Base-by-base conservation (phyloP, 2,113 vertebrate species). In the Copsychus sechellarum region DNA sequence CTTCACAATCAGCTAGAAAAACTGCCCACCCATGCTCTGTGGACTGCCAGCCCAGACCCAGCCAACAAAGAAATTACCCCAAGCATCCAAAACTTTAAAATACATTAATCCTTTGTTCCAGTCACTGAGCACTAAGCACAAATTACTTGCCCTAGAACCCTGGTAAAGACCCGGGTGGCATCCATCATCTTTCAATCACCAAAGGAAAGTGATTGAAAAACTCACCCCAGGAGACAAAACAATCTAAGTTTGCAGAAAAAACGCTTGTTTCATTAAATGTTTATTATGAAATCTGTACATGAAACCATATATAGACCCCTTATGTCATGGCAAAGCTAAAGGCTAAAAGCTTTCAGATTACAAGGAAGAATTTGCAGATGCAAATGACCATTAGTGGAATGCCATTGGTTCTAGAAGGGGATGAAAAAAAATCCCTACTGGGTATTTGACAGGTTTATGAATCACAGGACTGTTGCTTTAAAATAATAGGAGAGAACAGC, bases 131-230 rank as follows among this genome's bases (percentile, higher is more conserved):
- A 56, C 73, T 71, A 91, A 79, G 77, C 48, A 79, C 42, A 95
- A 82, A 89, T 93, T 67, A 48, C 54, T 93, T 85, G 78, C 67
- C 66, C 38, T 72, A 36, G 54, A 61, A 82, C 51, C 34, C 66
- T 93, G 84, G 45, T 85, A 79, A 84, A 78, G 89, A 77, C 64
- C 29, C 64, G 74, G n/a, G 66, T 81, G 71, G 38, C 54, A 91
- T 85, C 74, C 70, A 80, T 85, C 71, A 90, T 85, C 81, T 92
- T 85, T 91, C 78, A 92, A 14, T 85, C 74, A 82, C 66, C 58
- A 85, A 76, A 92, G 65, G 81, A 93, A 97, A 95, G 87, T 87
- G 88, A 90, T 90, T 77, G 74, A 61, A 97, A 89, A 47, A 19
- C 64, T 74, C 77, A 78, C 64, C 43, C 56, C 72, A 42, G 60